Evolutionary conservation across 2,113 vertebrate species (phyloP).

Genomic region (Megaceryle torquata): DNA sequence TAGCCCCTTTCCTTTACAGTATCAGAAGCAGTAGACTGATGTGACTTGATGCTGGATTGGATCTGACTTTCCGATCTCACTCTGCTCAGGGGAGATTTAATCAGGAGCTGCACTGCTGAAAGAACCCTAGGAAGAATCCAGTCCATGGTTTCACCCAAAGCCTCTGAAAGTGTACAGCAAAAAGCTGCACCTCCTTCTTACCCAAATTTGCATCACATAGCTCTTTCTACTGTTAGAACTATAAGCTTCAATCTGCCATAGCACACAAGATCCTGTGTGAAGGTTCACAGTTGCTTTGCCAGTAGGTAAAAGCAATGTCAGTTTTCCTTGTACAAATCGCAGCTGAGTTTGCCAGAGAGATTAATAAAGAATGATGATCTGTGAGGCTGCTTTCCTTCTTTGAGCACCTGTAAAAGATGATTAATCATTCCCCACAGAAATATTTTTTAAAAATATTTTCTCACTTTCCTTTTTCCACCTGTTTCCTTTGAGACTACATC

Average conservation of each 20-base stretch:
- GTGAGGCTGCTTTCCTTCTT: background rate
- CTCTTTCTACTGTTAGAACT: background rate
- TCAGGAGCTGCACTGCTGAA: background rate
- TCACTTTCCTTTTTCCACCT: background rate
- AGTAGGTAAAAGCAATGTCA: background rate
- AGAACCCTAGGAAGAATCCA: background rate
- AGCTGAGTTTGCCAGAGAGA: background rate
- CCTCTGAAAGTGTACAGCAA: background rate
- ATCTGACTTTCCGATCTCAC: background rate
- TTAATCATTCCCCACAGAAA: background rate
- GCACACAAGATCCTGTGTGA: background rate
- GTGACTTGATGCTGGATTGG: background rate
- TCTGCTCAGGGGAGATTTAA: background rate
- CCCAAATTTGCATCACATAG: background rate
- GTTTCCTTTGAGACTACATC: background rate
- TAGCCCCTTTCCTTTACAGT: background rate
- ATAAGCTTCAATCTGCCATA: background rate
- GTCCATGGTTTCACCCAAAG: background rate
- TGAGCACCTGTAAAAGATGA: background rate
- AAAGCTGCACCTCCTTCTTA: background rate
- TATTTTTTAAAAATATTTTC: background rate
- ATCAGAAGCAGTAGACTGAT: background rate
- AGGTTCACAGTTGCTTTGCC: background rate
- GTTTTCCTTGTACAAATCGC: background rate
- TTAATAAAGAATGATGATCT: conserved; percentile 16